Percentiles rank a stretch among this genome's conserved stretches.
Conservation (phyloP, 2,888 invertebrate genomes). For the Drosophila putrida region DNA sequence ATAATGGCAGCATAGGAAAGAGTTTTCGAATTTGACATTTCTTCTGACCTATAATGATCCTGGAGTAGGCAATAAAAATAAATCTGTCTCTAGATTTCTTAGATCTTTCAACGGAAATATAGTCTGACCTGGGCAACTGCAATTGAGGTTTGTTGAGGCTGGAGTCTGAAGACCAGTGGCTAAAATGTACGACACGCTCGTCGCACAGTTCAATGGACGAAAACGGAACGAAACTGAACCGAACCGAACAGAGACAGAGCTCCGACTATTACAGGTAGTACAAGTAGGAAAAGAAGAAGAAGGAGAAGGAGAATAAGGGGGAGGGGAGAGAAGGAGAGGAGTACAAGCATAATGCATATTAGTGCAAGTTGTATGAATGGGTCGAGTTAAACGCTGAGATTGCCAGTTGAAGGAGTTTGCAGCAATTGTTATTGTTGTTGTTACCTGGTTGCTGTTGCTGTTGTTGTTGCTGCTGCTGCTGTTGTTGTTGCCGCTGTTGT, state of each 20-base stretch:
- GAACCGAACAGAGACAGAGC: conserved; percentile 24
- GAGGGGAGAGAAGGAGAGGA: background rate
- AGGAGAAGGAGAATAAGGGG: background rate
- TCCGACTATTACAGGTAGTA: conserved; percentile 33
- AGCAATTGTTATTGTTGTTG: conserved; percentile 26
- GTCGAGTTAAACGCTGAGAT: conserved; percentile 51
- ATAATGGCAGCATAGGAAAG: too few relatives aligned
- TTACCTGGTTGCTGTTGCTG: conserved; percentile 24
- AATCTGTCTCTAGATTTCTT: background rate
- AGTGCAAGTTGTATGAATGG: conserved; percentile 54
- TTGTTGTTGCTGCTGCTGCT: conserved; percentile 18
- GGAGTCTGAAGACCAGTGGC: conserved; percentile 55
- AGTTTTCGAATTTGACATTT: background rate
- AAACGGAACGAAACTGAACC: conserved; percentile 39
- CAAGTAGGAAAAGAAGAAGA: background rate
- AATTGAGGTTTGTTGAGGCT: background rate
- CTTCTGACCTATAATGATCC: background rate
- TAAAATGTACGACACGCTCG: conserved; percentile 62
- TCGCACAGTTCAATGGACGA: conserved; percentile 57
- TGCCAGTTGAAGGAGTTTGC: conserved; percentile 37
- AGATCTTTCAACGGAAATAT: conserved; percentile 7
- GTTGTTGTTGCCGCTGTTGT: conserved; percentile 23
- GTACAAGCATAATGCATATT: conserved; percentile 42
- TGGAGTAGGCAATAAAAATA: background rate
- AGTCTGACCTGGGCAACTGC: conserved; percentile 2